Percentiles rank a stretch among this genome's conserved stretches.
phyloP scores from a whole-genome alignment of 2,113 vertebrate species.

The Oxygymnocypris stewartii region DNA sequence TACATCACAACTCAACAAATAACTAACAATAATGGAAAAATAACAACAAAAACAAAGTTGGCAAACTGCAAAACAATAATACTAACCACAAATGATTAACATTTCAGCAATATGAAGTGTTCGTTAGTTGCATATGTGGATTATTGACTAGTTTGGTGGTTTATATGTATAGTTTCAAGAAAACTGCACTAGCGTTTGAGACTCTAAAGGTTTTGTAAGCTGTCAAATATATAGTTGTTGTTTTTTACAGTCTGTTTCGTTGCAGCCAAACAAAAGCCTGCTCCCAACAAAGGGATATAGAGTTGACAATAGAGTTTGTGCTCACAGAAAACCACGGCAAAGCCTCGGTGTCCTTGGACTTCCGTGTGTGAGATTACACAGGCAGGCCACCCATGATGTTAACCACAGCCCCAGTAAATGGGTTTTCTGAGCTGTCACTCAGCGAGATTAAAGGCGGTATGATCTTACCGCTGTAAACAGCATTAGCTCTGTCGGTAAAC shows the following conservation, averaged over 20 bases:
- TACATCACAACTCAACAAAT: too few relatives aligned
- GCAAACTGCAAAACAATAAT: too few relatives aligned
- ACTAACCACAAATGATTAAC: too few relatives aligned
- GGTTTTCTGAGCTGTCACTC: conserved; percentile 47
- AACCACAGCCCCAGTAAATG: conserved; percentile 29
- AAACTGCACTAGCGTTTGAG: background rate
- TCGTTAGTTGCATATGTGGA: too few relatives aligned
- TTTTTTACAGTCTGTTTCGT: background rate
- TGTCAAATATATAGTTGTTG: background rate
- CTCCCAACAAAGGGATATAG: conserved; percentile 27
- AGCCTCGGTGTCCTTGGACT: conserved; percentile 16
- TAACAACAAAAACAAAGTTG: too few relatives aligned
- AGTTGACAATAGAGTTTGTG: conserved; percentile 9
- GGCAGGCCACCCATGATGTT: conserved; percentile 52
- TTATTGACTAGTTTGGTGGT: too few relatives aligned
- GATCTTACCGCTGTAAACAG: background rate
- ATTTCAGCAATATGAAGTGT: too few relatives aligned
- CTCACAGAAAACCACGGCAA: conserved; percentile 12
- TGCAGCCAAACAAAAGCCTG: background rate
- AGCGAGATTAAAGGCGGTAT: conserved; percentile 45
- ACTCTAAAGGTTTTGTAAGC: background rate
- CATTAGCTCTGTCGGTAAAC: conserved; percentile 28
- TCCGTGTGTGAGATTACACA: conserved; percentile 36
- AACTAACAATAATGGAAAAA: too few relatives aligned
- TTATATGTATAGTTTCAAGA: background rate